Conservation (phyloP, 2,888 invertebrate species). For the Azorinus chamasolen region DNA sequence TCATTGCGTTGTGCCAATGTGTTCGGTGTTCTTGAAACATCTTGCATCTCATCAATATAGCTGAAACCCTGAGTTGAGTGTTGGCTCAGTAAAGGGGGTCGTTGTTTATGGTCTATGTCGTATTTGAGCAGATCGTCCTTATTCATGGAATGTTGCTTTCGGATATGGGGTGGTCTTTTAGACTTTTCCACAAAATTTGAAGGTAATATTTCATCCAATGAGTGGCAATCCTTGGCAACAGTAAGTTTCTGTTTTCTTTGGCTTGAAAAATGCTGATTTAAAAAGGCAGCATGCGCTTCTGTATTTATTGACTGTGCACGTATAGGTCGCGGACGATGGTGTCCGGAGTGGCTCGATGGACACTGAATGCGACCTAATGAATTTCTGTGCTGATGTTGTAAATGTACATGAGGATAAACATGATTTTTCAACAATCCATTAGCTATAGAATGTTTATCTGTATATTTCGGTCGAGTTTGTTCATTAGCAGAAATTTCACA, state of each 20-base stretch:
- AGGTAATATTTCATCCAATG: constrained; percentile 9
- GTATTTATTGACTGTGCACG: constrained; percentile 57
- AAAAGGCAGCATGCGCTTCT: constrained; percentile 37
- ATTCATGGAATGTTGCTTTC: constrained; percentile 10
- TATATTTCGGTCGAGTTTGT: constrained; percentile 11
- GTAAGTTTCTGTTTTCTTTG: constrained; percentile 30
- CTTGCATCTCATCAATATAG: no score
- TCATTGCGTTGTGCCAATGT: neutral
- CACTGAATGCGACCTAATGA: constrained; percentile 44
- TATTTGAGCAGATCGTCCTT: constrained; percentile 10
- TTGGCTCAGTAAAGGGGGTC: constrained; percentile 22
- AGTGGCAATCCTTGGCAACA: constrained; percentile 17
- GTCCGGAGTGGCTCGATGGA: constrained; percentile 14
- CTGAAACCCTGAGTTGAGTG: constrained; percentile 14
- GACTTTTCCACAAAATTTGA: neutral
- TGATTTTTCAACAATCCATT: constrained; percentile 39
- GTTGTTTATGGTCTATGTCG: neutral
- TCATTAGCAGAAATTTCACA: constrained; percentile 34
- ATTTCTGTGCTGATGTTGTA: constrained; percentile 32
- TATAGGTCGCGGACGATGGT: constrained; percentile 34
- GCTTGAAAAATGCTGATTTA: constrained; percentile 45
- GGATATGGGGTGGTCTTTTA: neutral
- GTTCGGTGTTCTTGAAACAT: no score
- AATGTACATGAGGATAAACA: constrained; percentile 33
- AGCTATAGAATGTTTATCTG: constrained; percentile 25